Evolutionary conservation across 2,888 invertebrate genomes (phyloP), one percentile per base, ranked within the genome.

Genomic region (Criorhina ranunculi): DNA sequence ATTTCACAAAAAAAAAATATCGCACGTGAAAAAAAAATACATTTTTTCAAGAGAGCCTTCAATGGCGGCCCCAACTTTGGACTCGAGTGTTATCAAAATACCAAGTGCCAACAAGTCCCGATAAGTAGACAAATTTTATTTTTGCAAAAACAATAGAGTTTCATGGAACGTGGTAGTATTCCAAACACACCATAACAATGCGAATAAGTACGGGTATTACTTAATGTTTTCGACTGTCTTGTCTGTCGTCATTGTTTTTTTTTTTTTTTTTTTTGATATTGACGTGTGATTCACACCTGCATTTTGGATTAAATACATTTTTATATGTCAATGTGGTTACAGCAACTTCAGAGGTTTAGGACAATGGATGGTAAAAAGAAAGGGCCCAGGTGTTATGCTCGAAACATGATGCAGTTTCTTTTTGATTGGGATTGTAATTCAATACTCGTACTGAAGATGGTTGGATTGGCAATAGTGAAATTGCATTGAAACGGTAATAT

Each of bases 81-180:
- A 24, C 24, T 24, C 2, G 4, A 64, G 64, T 64, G 64, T 12
- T 24, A 51, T 64, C 64, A 64, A 51, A 64, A 64, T 49, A 49
- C 64, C 33, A 24, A 49, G 35, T 31, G 7, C n/a, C 8, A n/a
- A n/a, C n/a, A n/a, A n/a, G 24, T 24, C 12, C 35, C 51, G 51
- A 51, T 29, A 51, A 51, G 51, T 51, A 29, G 51, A 17, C n/a
- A n/a, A 55, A 33, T 17, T 6, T 24, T 24, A 24, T 24, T 35
- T 55, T 55, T 35, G 17, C 17, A 55, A 55, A 55, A 55, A 51
- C 11, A 51, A 53, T 12, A 53, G 5, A 31, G 12, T 35, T 24
- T 11, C 35, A 17, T 19, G 17, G 19, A 19, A 35, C 35, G 55
- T 33, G 55, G 17, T 35, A 17, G 6, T 55, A 55, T 11, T 53